Percentiles rank a stretch among this genome's conserved stretches.
phyloP scores from a whole-genome alignment of 92 coral and sea anemone species.

The Epizoanthus scotinus region DNA sequence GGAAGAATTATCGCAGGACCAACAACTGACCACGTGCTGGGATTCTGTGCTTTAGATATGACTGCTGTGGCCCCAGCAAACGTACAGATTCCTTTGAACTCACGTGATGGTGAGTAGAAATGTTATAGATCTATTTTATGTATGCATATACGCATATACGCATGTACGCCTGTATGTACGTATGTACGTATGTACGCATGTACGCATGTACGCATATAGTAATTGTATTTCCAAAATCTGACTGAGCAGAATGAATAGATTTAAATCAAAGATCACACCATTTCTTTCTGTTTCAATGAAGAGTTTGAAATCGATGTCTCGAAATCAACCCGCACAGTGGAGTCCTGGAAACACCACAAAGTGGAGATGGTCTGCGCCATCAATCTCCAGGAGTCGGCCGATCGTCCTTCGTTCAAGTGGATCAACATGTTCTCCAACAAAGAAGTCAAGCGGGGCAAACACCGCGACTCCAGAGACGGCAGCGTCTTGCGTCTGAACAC shows the following conservation, averaged over 20 bases:
- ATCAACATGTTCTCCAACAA: slow-evolving; percentile 24
- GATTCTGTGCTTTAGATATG: neutral
- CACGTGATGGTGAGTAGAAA: neutral
- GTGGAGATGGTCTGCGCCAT: slow-evolving; percentile 32
- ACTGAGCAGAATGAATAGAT: too few relatives aligned
- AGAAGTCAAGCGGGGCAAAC: slow-evolving; percentile 19
- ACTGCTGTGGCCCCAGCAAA: slow-evolving; percentile 11
- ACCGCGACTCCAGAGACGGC: slow-evolving; percentile 18
- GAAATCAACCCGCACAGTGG: slow-evolving; percentile 15
- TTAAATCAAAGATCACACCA: too few relatives aligned
- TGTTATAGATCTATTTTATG: neutral
- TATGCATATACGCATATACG: neutral
- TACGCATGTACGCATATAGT: neutral
- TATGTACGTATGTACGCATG: neutral
- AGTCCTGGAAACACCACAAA: slow-evolving; percentile 37
- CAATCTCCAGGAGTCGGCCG: slow-evolving; percentile 19
- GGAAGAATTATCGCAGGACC: too few relatives aligned
- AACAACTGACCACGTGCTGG: neutral
- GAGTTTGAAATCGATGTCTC: slow-evolving; percentile 31
- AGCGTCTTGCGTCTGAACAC: slow-evolving; percentile 21
- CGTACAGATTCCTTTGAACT: slow-evolving; percentile 4
- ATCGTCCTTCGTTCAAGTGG: slow-evolving; percentile 13
- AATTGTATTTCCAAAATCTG: too few relatives aligned
- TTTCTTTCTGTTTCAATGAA: neutral
- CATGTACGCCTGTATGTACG: neutral